Evolutionary conservation across 2,113 vertebrate species (phyloP).

Genomic region (Microtus montanus): DNA sequence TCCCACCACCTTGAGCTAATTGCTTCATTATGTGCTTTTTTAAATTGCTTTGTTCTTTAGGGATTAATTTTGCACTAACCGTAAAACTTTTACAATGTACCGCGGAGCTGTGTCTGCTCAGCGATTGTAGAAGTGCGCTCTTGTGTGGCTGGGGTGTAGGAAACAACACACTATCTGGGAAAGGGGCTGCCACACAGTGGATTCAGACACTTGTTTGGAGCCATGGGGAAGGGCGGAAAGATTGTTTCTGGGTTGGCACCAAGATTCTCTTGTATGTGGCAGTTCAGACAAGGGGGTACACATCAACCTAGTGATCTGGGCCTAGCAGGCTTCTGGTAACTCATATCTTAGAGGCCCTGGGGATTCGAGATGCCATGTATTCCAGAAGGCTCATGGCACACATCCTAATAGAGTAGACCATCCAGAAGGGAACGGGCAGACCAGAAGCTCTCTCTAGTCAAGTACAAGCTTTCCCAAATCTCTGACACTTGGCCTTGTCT

Average conservation of each 20-base stretch:
- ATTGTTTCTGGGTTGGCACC: background rate
- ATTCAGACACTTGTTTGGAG: background rate
- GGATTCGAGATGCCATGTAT: background rate
- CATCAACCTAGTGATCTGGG: background rate
- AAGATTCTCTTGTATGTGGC: background rate
- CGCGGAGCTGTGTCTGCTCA: background rate
- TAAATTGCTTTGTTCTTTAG: slow-evolving; percentile 78
- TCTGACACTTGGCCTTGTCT: background rate
- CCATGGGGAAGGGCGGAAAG: background rate
- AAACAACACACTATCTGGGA: background rate
- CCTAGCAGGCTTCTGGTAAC: background rate
- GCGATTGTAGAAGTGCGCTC: slow-evolving; percentile 39
- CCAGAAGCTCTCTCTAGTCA: background rate
- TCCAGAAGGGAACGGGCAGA: background rate
- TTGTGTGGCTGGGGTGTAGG: background rate
- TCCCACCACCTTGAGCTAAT: slow-evolving; percentile 71
- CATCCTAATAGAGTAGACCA: background rate
- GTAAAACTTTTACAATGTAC: slow-evolving; percentile 66
- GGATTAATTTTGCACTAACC: slow-evolving; percentile 80
- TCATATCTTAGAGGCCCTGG: background rate
- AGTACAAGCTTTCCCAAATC: background rate
- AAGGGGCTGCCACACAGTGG: background rate
- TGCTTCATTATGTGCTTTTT: slow-evolving; percentile 80
- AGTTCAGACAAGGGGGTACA: background rate
- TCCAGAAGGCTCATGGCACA: background rate